Percentiles rank a stretch among this genome's conserved stretches.
These are phyloP conservation scores for Zaprionus lineosus DNA, from an alignment of 2,888 invertebrate species.

Conservation along the genomic window DNA sequence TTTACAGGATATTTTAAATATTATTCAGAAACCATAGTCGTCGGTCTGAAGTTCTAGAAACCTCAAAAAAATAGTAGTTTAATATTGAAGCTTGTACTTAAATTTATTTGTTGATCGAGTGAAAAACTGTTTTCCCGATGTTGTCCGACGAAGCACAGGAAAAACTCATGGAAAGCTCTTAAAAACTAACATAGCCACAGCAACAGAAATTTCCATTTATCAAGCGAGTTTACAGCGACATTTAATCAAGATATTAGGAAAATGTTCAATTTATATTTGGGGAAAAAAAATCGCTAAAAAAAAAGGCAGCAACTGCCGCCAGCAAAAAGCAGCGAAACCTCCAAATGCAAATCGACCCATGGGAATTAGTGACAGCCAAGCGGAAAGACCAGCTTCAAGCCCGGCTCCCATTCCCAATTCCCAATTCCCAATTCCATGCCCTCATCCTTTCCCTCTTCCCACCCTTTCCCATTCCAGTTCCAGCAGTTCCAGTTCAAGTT, in stretches of 20 bases:
- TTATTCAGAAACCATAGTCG: no score
- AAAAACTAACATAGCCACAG: conserved; percentile 29
- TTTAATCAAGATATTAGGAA: conserved; percentile 73
- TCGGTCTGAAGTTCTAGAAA: no score
- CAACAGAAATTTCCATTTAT: conserved; percentile 56
- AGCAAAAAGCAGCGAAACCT: conserved; percentile 30
- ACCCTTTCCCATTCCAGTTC: no score
- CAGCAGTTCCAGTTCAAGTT: conserved; percentile 17
- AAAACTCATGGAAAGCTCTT: conserved; percentile 1
- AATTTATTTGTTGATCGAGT: no score
- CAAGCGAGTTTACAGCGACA: conserved; percentile 59
- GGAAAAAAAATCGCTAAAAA: conserved; percentile 40
- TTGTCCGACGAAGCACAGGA: no score
- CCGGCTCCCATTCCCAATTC: conserved; percentile 11
- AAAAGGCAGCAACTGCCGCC: conserved; percentile 17
- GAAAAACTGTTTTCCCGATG: no score
- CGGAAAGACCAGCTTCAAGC: conserved; percentile 58
- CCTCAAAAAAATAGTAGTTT: no score
- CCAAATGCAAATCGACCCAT: conserved; percentile 69
- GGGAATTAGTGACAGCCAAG: conserved; percentile 73
- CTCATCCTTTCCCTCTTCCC: no score
- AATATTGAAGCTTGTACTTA: no score
- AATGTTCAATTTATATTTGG: conserved; percentile 74
- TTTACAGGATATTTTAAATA: no score
- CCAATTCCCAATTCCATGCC: no score